Evolutionary conservation across 2,797 vertebrate genomes (phyloP).

Genomic region (Coreius guichenoti): DNA sequence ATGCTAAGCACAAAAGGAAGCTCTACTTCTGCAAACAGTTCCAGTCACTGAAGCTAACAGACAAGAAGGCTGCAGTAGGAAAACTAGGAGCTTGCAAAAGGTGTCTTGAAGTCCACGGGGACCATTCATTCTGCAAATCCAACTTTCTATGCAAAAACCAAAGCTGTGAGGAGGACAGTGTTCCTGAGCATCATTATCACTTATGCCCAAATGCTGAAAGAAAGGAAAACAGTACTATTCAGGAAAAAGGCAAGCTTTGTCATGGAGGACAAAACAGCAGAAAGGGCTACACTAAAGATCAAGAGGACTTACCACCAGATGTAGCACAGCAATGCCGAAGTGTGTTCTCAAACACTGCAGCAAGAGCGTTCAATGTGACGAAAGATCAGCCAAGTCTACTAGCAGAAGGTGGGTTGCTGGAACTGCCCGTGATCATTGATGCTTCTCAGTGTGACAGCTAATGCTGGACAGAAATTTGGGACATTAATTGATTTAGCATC

Average conservation of each 20-base stretch:
- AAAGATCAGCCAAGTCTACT: neutral
- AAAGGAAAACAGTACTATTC: neutral
- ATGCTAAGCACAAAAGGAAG: constrained; percentile 44
- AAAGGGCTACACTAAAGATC: constrained; percentile 4
- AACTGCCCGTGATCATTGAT: neutral
- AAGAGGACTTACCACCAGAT: constrained; percentile 54
- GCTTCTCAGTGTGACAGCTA: constrained; percentile 37
- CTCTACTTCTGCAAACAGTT: constrained; percentile 55
- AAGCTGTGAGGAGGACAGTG: constrained; percentile 15
- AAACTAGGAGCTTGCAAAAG: constrained; percentile 45
- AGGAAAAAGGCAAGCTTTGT: neutral
- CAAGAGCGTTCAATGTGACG: constrained; percentile 37
- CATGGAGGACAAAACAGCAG: neutral
- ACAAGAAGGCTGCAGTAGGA: constrained; percentile 32
- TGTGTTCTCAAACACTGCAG: constrained; percentile 5
- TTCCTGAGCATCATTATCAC: constrained; percentile 44
- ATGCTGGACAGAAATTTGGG: neutral
- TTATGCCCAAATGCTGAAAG: constrained; percentile 19
- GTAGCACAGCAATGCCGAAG: neutral
- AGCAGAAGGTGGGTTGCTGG: neutral
- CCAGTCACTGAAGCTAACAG: neutral
- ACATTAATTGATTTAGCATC: neutral
- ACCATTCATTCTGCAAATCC: constrained; percentile 21
- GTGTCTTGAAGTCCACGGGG: constrained; percentile 43
- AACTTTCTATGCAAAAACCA: constrained; percentile 33